Evolutionary conservation across 2,888 invertebrate genomes (phyloP).

Genomic region (Zaprionus bogoriensis): DNA sequence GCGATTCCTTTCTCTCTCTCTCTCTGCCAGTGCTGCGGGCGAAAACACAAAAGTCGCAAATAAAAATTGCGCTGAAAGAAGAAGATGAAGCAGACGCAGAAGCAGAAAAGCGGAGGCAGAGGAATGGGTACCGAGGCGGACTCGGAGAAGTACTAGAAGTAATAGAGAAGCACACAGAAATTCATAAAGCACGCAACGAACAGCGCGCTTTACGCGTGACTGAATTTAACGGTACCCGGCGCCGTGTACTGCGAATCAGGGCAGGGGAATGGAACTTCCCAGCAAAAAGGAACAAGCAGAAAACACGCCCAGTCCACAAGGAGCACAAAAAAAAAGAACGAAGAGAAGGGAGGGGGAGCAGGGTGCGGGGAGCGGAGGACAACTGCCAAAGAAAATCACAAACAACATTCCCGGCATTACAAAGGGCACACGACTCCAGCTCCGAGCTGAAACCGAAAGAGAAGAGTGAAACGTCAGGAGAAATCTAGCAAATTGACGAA

Average conservation of each 20-base stretch:
- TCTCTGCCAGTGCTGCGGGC: neutral
- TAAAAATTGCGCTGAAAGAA: slow-evolving; percentile 14
- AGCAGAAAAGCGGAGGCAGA: slow-evolving; percentile 3
- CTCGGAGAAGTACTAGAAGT: slow-evolving; percentile 36
- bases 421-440: slow-evolving; percentile 33
- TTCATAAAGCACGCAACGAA: slow-evolving; percentile 63
- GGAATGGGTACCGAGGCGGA: neutral
- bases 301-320: slow-evolving; percentile 16
- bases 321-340: neutral
- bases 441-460: slow-evolving; percentile 1
- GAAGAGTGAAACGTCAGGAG: neutral
- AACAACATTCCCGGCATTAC: slow-evolving; percentile 65
- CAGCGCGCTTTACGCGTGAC: slow-evolving; percentile 62
- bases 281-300: slow-evolving; percentile 20
- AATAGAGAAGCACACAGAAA: slow-evolving; percentile 57
- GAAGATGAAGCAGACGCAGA: neutral
- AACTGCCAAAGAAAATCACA: slow-evolving; percentile 57
- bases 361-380: no score
- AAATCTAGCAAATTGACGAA: slow-evolving; percentile 29
- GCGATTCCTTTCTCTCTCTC: neutral
- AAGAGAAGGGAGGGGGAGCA: slow-evolving; percentile 5
- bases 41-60: slow-evolving; percentile 35
- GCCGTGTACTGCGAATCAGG: neutral
- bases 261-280: slow-evolving; percentile 1
- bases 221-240: slow-evolving; percentile 49